Evolutionary conservation across 2,888 invertebrate species (phyloP), one percentile per base, ranked within the genome.

Genomic region (Phoenoteleia sp.): DNA sequence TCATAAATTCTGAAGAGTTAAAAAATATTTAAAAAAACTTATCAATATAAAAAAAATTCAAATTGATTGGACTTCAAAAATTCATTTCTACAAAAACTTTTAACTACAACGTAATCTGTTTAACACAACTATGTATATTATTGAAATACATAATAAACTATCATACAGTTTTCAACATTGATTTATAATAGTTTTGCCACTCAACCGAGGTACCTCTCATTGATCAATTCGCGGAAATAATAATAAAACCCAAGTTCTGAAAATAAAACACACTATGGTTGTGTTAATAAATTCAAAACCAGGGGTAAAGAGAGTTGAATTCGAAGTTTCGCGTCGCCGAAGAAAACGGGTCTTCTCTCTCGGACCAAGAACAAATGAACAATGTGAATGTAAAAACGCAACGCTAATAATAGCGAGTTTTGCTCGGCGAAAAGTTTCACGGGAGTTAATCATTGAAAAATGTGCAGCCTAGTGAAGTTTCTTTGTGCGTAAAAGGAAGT

Each of bases 391-490:
- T 47, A 66, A 66, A 49, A 66, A 66, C 29, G 33, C 29, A 66
- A 66, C 29, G 47, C 66, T 47, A 66, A 49, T 49, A 47, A 47
- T 66, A 29, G 66, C 64, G 27, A 45, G 47, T 27, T 25, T 29
- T 29, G 45, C 49, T 47, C 66, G 25, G 33, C 29, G 47, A 47
- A 86, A 67, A 66, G 58, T 69, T 76, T 64, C 54, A 33, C 21
- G 27, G 52, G 64, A 69, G 52, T 69, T 54, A 54, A 69, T 69
- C 52, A 69, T 69, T 69, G 52, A 54, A 69, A 69, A 69, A 69
- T 69, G 69, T 47, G 49, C 66, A 66, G 49, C 54, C 69, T 49
- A n/a, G 71, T 13, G 29, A 72, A 58, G 58, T 72, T 58, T 47
- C 47, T 72, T 72, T 39, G 39, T 58, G 15, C 71, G 45, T 23